Evolutionary conservation across 1,140 invertebrate genomes (phyloP).

Genomic region (Eriocheir sinensis): DNA sequence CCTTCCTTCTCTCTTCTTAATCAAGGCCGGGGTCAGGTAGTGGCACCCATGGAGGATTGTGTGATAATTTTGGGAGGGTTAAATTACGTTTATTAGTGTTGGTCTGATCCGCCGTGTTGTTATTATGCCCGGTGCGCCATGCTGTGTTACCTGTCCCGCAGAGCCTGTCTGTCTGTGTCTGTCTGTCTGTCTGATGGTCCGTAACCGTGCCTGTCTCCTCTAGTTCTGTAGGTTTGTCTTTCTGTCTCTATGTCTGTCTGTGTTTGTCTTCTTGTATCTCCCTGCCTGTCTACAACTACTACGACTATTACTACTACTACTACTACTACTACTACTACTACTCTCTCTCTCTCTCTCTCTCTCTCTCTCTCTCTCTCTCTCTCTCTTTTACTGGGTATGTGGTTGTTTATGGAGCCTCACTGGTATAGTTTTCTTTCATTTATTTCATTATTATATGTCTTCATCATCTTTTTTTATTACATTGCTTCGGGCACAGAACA

Average conservation of each 20-base stretch:
- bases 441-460: background rate
- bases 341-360: conserved; percentile 1
- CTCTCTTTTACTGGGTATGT: background rate
- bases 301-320: no score
- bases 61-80: background rate
- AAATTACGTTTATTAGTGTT: background rate
- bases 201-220: no score
- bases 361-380: background rate
- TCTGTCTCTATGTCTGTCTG: no score
- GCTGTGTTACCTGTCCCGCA: background rate
- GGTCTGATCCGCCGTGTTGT: background rate
- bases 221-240: no score
- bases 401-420: background rate
- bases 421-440: background rate
- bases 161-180: background rate
- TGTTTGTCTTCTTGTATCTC: background rate
- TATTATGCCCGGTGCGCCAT: background rate
- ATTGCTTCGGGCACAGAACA: no score
- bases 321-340: background rate
- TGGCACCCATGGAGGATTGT: background rate
- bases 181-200: background rate
- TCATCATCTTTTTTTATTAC: no score
- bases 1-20: background rate
- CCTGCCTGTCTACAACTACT: background rate
- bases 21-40: background rate